Evolutionary conservation across 1,140 invertebrate genomes (phyloP), one percentile per base, ranked within the genome.

Genomic region (Apis florea): DNA sequence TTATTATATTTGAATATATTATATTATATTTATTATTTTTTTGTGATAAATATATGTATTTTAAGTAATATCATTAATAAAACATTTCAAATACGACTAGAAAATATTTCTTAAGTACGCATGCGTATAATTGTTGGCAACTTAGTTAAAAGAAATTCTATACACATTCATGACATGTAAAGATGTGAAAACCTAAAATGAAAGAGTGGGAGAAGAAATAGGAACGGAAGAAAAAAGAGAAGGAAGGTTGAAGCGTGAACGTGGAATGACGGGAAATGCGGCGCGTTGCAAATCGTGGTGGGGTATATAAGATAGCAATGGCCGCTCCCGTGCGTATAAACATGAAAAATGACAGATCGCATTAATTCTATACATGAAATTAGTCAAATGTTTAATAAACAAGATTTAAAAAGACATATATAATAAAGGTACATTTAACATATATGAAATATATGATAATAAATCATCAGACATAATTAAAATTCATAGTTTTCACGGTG

Each of bases 301-400:
- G 83, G 83, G 68, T 79, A 75, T 82, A 64, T 24, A 66, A 82
- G 73, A 80, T 85, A 92, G 87, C 85, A 92, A 94, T 94, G 93
- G 93, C 93, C 82, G 93, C 93, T 93, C 93, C 93, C 93, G 91
- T 92, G 92, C 92, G 89, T 90, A 92, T 90, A 92, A 92, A 93
- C 91, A 92, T 76, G 77, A 89, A 92, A 88, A 89, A 91, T 92
- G 90, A 91, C 90, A 92, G 84, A 89, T 75, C 83, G 79, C 61
- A 61, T 49, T 26, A 66, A 84, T 87, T 84, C 68, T 63, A 40
- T 47, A 17, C n/a, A 63, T 72, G 56, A 76, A 68, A 69, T 71
- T 49, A n/a, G 6, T 19, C 13, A 12, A 24, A 68, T 24, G 26
- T 21, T 31, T 24, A 51, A 51, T 21, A 76, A 76, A 80, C 3